These are phyloP conservation scores for Butastur rufipennis DNA, from an alignment of 2,113 vertebrate species.

Conservation along the genomic window DNA sequence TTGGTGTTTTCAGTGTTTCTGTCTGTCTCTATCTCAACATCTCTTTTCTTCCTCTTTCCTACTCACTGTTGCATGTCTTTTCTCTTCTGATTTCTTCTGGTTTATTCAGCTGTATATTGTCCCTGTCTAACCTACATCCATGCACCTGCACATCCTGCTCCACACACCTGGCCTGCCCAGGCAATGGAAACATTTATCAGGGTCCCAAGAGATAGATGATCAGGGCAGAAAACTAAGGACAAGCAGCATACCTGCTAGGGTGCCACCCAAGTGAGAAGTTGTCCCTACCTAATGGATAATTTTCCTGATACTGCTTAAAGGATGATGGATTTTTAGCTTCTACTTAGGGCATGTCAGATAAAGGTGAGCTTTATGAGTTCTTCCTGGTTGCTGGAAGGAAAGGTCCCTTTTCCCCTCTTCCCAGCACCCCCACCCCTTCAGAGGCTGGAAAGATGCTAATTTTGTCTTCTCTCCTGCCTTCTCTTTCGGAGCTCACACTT, in stretches of 20 bases:
- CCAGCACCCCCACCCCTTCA: neutral
- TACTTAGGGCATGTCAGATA: neutral
- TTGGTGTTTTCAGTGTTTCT: neutral
- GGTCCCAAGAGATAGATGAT: neutral
- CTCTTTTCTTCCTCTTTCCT: neutral
- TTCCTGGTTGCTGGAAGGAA: neutral
- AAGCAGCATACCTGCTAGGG: neutral
- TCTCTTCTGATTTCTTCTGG: neutral
- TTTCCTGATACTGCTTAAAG: neutral
- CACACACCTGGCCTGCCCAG: neutral
- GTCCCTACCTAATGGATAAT: neutral
- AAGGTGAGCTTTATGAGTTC: neutral
- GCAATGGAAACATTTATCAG: neutral
- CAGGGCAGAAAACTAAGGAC: neutral
- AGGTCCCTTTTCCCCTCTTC: neutral
- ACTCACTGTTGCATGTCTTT: neutral
- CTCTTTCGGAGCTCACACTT: neutral
- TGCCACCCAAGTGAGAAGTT: neutral
- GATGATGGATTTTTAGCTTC: neutral
- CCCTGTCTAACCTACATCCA: neutral
- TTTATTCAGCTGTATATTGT: neutral
- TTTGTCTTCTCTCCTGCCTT: neutral
- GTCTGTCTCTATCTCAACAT: neutral
- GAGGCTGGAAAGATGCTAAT: neutral
- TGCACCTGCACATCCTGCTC: neutral